A percentile compares a stretch with the other conserved stretches of the same genome.
phyloP scores from a whole-genome alignment of 1,140 invertebrate genomes.

The Megathymus violae region DNA sequence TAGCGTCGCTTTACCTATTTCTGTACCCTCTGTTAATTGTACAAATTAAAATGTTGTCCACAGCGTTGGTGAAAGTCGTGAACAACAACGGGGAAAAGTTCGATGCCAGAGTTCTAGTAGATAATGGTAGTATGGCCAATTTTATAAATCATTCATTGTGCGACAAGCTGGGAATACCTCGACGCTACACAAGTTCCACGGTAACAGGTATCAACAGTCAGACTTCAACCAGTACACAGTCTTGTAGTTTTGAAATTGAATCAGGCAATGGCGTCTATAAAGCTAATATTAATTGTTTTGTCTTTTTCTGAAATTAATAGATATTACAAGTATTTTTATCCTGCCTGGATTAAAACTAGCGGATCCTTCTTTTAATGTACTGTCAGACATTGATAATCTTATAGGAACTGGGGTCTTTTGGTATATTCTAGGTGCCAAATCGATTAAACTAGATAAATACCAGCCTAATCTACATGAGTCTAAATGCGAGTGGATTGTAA shows the following conservation, averaged over 20 bases:
- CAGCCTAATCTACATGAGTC: neutral
- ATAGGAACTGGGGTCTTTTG: conserved; percentile 39
- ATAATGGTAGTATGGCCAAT: conserved; percentile 23
- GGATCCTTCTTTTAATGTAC: conserved; percentile 40
- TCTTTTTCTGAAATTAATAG: conserved; percentile 15
- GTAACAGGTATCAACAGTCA: conserved; percentile 47
- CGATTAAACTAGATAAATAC: conserved; percentile 6
- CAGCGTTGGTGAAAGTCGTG: conserved; percentile 14
- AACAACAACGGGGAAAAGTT: neutral
- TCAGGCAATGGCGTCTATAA: conserved; percentile 33
- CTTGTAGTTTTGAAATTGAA: conserved; percentile 38
- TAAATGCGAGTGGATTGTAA: conserved; percentile 6
- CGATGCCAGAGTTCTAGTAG: conserved; percentile 16
- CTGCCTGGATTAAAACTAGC: conserved; percentile 30
- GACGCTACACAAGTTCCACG: conserved; percentile 36
- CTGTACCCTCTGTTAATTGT: too few relatives aligned
- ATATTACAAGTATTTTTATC: conserved; percentile 19
- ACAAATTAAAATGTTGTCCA: neutral
- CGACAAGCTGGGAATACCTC: conserved; percentile 9
- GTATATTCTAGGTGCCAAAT: conserved; percentile 27
- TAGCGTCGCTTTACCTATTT: too few relatives aligned
- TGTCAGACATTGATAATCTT: conserved; percentile 38
- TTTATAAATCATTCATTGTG: conserved; percentile 19
- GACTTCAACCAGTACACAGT: conserved; percentile 40
- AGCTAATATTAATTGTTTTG: conserved; percentile 36